Base-by-base conservation (phyloP, 2,888 invertebrate species). In the Spilosoma lubricipeda region DNA sequence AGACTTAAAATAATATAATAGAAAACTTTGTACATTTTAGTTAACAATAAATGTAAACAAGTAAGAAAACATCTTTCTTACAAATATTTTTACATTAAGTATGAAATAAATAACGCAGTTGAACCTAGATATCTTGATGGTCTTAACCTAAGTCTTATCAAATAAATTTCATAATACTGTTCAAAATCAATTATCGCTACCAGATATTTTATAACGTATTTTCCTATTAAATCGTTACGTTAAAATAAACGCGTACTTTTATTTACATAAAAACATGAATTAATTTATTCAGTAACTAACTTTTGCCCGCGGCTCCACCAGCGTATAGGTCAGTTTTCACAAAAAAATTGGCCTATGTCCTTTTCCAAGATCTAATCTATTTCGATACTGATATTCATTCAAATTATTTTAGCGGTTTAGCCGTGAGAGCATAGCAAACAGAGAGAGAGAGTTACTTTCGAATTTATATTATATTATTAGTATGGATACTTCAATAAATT, bases 131-230 rank as follows among this genome's bases (percentile, higher is more conserved):
- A 27, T 42, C 27, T n/a, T n/a, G n/a, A n/a, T n/a, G 27, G 30
- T 30, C 30, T 59, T 63, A 63, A 7, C 15, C 15, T 30, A 63
- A 30, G 0, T 63, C 15, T 30, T 63, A 15, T 15, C 20, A 48
- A 67, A 33, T 59, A 70, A 70, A 18, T 36, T 70, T 59, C 27
- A 70, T 59, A 70, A 70, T 59, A 70, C 70, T 59, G 59, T 42
- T 56, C 23, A n/a, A 20, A 45, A 45, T 67, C 13, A 30, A 45
- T 30, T 30, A 30, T 45, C 1, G 30, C 18, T 13, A 59, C 27
- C 27, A 27, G 7, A 27, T 23, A 52, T 23, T 7, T 23, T 4
- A 1, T 15, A 27, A 59, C 13, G 9, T 13, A 4, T 13, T 11
- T 15, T 27, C 4, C 2, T 56, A 27, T 27, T 13, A 4, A 13